Evolutionary conservation across 2,113 vertebrate genomes (phyloP).

Genomic region (Sebastes schlegelii): DNA sequence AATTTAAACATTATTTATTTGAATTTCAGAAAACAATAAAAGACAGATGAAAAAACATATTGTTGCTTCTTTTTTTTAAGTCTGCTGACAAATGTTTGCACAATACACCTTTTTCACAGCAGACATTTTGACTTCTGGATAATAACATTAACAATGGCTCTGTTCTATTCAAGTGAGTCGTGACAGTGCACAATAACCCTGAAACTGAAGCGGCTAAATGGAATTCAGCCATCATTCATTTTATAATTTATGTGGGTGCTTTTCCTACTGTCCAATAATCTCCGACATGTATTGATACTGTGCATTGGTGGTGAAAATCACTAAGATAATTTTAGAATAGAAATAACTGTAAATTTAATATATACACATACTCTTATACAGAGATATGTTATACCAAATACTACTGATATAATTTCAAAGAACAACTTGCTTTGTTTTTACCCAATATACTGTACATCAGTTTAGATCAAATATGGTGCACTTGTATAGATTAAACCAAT

Average conservation of each 20-base stretch:
- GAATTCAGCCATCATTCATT: too few species aligned
- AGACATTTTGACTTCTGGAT: not conserved
- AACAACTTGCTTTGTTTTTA: too few species aligned
- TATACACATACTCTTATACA: not conserved
- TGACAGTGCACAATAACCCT: not conserved
- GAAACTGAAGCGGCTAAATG: too few species aligned
- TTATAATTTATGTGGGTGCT: too few species aligned
- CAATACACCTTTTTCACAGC: not conserved
- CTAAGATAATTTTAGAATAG: not conserved
- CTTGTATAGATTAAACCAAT: too few species aligned
- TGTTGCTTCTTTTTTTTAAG: not conserved
- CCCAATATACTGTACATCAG: too few species aligned
- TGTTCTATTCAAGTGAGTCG: not conserved
- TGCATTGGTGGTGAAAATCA: not conserved
- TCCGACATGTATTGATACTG: not conserved
- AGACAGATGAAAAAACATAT: not conserved
- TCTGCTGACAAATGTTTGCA: not conserved
- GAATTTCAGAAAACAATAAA: constrained; percentile 54
- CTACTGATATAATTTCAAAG: not conserved
- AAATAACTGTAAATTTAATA: not conserved
- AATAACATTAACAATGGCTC: not conserved
- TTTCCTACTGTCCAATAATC: not conserved
- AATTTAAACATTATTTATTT: constrained; percentile 50
- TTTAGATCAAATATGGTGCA: too few species aligned
- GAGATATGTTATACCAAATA: not conserved